phyloP scores from a whole-genome alignment of 2,888 invertebrate species.

The Adelognathus sp. region DNA sequence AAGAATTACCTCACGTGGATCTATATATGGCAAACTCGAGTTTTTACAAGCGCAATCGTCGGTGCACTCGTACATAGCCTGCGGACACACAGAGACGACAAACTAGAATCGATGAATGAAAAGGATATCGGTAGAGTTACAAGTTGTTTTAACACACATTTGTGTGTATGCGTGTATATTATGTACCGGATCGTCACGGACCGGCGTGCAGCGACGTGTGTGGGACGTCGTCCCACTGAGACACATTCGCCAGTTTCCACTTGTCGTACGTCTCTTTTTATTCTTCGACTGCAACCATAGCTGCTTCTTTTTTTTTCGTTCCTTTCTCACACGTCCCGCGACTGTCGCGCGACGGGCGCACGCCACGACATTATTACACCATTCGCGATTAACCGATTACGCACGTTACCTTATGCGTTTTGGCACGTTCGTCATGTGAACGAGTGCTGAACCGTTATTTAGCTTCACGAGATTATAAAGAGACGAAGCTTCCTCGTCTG shows the following conservation, averaged over 20 bases:
- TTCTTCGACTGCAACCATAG: neutral
- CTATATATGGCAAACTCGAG: slow-evolving; percentile 69
- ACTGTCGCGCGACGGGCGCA: neutral
- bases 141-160: neutral
- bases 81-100: slow-evolving; percentile 45
- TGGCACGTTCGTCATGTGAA: neutral
- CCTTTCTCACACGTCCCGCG: neutral
- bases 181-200: slow-evolving; percentile 34
- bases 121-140: slow-evolving; percentile 50
- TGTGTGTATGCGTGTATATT: neutral
- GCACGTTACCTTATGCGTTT: slow-evolving; percentile 34
- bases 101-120: slow-evolving; percentile 72
- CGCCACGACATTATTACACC: slow-evolving; percentile 14
- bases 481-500: slow-evolving; percentile 52
- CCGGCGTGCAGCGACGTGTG: slow-evolving; percentile 46
- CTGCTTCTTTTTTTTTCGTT: slow-evolving; percentile 12
- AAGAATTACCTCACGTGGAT: slow-evolving; percentile 56
- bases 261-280: slow-evolving; percentile 24
- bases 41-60: slow-evolving; percentile 63
- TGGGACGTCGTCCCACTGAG: slow-evolving; percentile 72
- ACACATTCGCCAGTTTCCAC: slow-evolving; percentile 61
- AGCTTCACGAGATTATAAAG: neutral
- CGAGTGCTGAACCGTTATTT: neutral
- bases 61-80: neutral
- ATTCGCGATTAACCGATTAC: slow-evolving; percentile 46